phyloP scores from a whole-genome alignment of 2,113 vertebrate genomes.

The Rhegmatorhina hoffmannsi region DNA sequence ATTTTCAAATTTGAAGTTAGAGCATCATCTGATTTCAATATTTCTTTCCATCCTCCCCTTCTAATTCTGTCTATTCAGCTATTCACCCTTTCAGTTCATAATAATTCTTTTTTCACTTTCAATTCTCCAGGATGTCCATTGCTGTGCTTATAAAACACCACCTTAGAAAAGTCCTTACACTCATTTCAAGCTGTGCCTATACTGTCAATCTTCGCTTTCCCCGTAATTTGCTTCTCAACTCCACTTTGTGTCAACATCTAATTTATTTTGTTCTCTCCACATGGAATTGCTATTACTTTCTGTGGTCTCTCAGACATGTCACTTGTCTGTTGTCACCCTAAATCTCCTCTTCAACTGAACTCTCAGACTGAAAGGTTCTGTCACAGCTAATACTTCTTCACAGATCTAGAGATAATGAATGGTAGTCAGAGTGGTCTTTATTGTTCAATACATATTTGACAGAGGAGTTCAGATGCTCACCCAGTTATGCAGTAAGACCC shows the following conservation, averaged over 20 bases:
- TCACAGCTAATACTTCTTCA: background rate
- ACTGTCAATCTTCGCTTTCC: background rate
- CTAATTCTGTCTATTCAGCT: background rate
- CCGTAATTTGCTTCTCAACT: slow-evolving; percentile 1
- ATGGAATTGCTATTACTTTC: background rate
- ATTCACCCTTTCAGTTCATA: background rate
- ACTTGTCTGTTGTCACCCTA: background rate
- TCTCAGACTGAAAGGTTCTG: slow-evolving; percentile 7
- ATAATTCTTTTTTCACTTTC: background rate
- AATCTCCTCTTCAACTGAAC: background rate
- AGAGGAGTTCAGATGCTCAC: background rate
- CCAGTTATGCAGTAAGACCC: too few relatives aligned
- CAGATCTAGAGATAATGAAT: background rate
- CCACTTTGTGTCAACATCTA: background rate
- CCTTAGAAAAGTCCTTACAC: background rate
- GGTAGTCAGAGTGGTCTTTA: background rate
- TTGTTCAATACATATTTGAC: background rate
- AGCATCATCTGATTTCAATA: background rate
- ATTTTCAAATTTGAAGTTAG: background rate
- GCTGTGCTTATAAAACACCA: background rate
- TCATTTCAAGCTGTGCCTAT: background rate
- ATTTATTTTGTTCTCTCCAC: background rate
- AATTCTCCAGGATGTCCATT: background rate
- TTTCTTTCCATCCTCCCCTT: background rate
- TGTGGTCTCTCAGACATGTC: background rate